Base-by-base conservation (phyloP, 1,140 invertebrate genomes). In the Muscidifurax raptorellus region DNA sequence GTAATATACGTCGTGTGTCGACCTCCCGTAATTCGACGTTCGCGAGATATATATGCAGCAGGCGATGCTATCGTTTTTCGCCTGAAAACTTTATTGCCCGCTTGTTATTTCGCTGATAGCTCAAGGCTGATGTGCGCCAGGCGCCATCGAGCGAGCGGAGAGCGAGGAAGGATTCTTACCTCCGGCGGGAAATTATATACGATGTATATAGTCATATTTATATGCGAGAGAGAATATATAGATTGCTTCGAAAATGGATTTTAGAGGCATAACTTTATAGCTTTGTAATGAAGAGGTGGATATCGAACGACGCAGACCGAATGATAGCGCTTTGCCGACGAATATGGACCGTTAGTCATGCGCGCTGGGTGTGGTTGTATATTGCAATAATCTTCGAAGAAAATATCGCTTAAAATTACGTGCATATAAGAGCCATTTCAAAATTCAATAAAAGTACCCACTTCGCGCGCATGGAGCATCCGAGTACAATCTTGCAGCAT, bases 71-170 rank as follows among this genome's bases (percentile, higher is more conserved):
- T 80, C 79, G 79, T 71, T 72, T 80, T 80, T 52, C 67, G 67
- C 67, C 67, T 80, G 25, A 72, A 72, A 80, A 80, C 40, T 80
- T 72, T 80, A 80, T 80, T 52, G 79, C 79, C 18, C 79, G 67
- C 40, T 44, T 52, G 40, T 80, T 80, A 80, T 80, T 71, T 72
- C 27, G 67, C 28, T 30, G 67, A 52, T 72, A 13, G 27, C 67
- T 32, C 27, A 52, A 52, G 79, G 71, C 32, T 36, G 28, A 22
- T 9, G 12, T 2, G 71, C 71, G 15, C 52, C 5, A 5, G 18
- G 7, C 69, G 15, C 69, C 30, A 18, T 22, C 71, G 25, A 9
- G 30, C 18, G 40, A 30, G n/a, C n/a, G n/a, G 40, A 40, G 18
- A 4, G 13, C 9, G 10, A 52, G 18, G 18, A 52, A 52, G 47